Percentiles rank a stretch among this genome's conserved stretches.
These are phyloP conservation scores for Perithous albicinctus DNA, from an alignment of 2,888 invertebrate species.

Conservation along the genomic window DNA sequence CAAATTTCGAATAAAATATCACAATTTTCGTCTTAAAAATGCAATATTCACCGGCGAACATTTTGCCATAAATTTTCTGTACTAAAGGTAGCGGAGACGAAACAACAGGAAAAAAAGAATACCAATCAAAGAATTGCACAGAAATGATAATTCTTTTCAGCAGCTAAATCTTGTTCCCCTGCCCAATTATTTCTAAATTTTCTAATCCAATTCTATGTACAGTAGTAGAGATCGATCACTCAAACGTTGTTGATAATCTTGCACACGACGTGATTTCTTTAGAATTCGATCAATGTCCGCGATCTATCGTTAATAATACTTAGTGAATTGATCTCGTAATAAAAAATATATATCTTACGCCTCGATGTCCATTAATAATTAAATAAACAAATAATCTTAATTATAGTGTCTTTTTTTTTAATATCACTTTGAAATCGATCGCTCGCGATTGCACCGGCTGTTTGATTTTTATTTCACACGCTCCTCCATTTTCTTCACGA, in stretches of 20 bases:
- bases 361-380: conserved; percentile 54
- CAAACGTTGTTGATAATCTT: conserved; percentile 45
- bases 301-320: conserved; percentile 66
- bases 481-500: conserved; percentile 16
- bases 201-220: conserved; percentile 56
- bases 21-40: conserved; percentile 50
- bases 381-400: conserved; percentile 62
- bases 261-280: conserved; percentile 41
- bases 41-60: conserved; percentile 42
- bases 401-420: conserved; percentile 65
- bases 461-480: conserved; percentile 31
- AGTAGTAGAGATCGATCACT: conserved; percentile 64
- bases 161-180: conserved; percentile 42
- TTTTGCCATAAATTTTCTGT: neutral
- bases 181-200: conserved; percentile 34
- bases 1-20: conserved; percentile 30
- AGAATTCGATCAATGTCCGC: conserved; percentile 44
- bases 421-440: conserved; percentile 66
- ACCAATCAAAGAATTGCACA: conserved; percentile 25
- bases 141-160: conserved; percentile 3
- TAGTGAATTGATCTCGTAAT: conserved; percentile 61
- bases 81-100: neutral
- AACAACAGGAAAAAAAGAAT: neutral
- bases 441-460: conserved; percentile 63
- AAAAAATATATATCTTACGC: conserved; percentile 57